Evolutionary conservation across 2,113 vertebrate genomes (phyloP).

Genomic region (Scartelaos histophorus): DNA sequence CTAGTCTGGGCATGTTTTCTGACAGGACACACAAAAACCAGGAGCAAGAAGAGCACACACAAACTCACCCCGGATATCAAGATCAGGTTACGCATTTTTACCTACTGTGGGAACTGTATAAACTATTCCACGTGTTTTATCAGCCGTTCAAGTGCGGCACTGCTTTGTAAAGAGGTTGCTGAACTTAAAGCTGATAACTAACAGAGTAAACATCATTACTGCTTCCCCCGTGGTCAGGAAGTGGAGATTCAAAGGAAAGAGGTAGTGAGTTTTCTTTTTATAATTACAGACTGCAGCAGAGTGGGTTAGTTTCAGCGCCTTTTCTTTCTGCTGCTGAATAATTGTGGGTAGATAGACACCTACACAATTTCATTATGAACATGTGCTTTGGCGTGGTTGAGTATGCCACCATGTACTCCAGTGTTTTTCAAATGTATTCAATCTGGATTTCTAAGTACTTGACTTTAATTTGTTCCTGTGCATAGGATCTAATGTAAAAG

Average conservation of each 20-base stretch:
- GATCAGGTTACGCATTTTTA: slow-evolving; percentile 3
- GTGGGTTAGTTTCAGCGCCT: slow-evolving; percentile 10
- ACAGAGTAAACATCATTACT: slow-evolving; percentile 58
- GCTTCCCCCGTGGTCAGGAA: slow-evolving; percentile 56
- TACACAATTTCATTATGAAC: slow-evolving; percentile 9
- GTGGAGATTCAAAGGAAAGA: slow-evolving; percentile 61
- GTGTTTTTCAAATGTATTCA: not conserved
- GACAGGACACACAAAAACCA: slow-evolving; percentile 27
- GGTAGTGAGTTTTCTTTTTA: slow-evolving; percentile 22
- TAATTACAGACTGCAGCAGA: slow-evolving; percentile 52
- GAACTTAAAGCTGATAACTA: slow-evolving; percentile 50
- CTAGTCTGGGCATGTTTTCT: slow-evolving; percentile 66
- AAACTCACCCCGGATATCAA: slow-evolving; percentile 1
- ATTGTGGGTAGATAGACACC: not conserved
- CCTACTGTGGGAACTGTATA: not conserved
- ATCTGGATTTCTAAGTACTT: too few species aligned
- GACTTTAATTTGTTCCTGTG: too few species aligned
- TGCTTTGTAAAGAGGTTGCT: slow-evolving; percentile 31
- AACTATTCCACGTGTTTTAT: not conserved
- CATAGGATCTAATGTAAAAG: too few species aligned
- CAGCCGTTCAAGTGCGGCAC: not conserved
- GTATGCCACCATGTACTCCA: not conserved
- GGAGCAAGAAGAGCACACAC: slow-evolving; percentile 3
- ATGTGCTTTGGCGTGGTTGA: not conserved
- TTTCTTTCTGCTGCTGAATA: not conserved